phyloP scores from a whole-genome alignment of 2,888 invertebrate genomes.

The Agrotis ipsilon region DNA sequence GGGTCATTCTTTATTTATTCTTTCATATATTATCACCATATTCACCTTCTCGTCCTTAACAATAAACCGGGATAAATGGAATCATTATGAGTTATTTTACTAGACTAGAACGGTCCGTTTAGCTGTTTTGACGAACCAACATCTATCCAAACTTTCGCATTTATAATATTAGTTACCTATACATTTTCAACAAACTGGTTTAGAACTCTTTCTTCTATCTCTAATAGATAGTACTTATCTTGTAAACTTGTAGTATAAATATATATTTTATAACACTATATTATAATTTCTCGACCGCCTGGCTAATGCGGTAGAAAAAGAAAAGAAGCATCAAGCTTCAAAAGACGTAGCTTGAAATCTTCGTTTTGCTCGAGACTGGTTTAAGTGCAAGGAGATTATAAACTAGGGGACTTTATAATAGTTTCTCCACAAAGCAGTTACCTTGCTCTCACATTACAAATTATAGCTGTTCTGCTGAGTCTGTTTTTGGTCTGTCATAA shows the following conservation, averaged over 20 bases:
- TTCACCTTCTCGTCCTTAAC: too few species aligned
- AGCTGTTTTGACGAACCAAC: too few species aligned
- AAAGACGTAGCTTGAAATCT: conserved; percentile 18
- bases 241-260: background rate
- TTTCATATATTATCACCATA: too few species aligned
- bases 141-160: too few species aligned
- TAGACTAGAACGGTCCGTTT: too few species aligned
- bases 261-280: background rate
- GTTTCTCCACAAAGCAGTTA: conserved; percentile 13
- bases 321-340: background rate
- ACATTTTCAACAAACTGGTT: background rate
- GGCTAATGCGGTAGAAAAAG: background rate
- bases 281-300: too few species aligned
- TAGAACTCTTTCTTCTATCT: background rate
- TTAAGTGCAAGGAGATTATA: background rate
- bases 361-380: conserved; percentile 6
- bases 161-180: too few species aligned
- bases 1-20: too few species aligned
- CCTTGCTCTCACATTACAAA: background rate
- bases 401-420: conserved; percentile 30
- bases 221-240: background rate
- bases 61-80: too few species aligned
- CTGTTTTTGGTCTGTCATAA: background rate
- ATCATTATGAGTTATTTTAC: too few species aligned
- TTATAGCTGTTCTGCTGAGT: background rate